phyloP scores from a whole-genome alignment of 2,888 invertebrate genomes.

The Lepidocyrtinus sp. region DNA sequence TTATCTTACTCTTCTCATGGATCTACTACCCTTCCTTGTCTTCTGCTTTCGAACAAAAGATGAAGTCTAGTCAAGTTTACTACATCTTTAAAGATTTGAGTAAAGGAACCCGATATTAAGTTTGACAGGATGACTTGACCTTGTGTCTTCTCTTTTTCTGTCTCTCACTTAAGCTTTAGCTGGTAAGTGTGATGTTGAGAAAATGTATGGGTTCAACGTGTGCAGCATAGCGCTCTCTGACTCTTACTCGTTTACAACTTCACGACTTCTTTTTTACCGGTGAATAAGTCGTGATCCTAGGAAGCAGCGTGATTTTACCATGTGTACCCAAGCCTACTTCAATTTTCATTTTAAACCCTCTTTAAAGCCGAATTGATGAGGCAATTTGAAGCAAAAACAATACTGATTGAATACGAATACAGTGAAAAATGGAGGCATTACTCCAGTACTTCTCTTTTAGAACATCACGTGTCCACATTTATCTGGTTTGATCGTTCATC shows the following conservation, averaged over 20 bases:
- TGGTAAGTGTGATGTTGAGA: slow-evolving; percentile 42
- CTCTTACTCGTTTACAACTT: slow-evolving; percentile 30
- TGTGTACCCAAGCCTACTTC: not conserved
- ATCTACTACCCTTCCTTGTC: not conserved
- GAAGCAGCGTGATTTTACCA: slow-evolving; percentile 6
- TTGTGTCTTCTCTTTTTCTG: slow-evolving; percentile 55
- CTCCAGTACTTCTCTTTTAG: slow-evolving; percentile 19
- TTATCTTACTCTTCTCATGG: too few relatives aligned
- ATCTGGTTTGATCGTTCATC: slow-evolving; percentile 38
- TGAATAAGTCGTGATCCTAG: slow-evolving; percentile 49
- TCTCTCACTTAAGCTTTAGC: slow-evolving; percentile 31
- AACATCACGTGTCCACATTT: slow-evolving; percentile 61
- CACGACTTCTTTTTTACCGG: slow-evolving; percentile 32
- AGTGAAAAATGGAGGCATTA: not conserved
- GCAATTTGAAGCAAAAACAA: not conserved
- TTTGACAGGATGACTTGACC: slow-evolving; percentile 63
- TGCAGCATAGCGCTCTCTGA: slow-evolving; percentile 9
- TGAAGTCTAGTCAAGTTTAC: slow-evolving; percentile 22
- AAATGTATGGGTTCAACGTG: slow-evolving; percentile 30
- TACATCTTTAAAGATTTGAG: slow-evolving; percentile 36
- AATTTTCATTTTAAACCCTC: not conserved
- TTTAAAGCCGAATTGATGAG: not conserved
- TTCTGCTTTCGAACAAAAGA: not conserved
- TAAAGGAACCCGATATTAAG: slow-evolving; percentile 57
- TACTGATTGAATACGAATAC: not conserved